Evolutionary conservation across 2,888 invertebrate genomes (phyloP).

Genomic region (Parnassius smintheus): DNA sequence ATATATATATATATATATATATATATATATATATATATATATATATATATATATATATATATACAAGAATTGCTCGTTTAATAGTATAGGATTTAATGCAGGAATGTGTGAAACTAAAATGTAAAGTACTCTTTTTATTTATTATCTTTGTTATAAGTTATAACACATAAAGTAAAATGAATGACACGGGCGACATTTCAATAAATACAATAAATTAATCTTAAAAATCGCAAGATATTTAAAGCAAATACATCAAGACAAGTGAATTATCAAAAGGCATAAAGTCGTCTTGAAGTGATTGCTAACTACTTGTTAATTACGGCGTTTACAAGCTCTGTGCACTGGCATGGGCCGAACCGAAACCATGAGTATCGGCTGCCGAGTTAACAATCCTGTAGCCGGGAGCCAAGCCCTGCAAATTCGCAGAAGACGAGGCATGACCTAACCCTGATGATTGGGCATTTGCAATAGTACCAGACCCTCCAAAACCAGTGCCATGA

Average conservation of each 20-base stretch:
- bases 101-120: no score
- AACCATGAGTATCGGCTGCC: slow-evolving; percentile 49
- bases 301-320: slow-evolving; percentile 37
- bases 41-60: no score
- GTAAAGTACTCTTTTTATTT: not conserved
- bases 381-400: slow-evolving; percentile 57
- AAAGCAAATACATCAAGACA: slow-evolving; percentile 72
- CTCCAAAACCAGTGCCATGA: slow-evolving; percentile 36
- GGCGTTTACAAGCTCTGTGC: slow-evolving; percentile 47
- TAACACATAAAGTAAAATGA: not conserved
- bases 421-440: slow-evolving; percentile 53
- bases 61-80: no score
- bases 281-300: slow-evolving; percentile 72
- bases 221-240: not conserved
- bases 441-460: slow-evolving; percentile 54
- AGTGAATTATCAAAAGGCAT: slow-evolving; percentile 33
- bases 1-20: no score
- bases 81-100: no score
- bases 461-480: slow-evolving; percentile 48
- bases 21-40: no score
- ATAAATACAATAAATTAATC: slow-evolving; percentile 7
- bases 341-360: slow-evolving; percentile 58
- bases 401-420: slow-evolving; percentile 48
- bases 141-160: not conserved
- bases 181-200: slow-evolving; percentile 1